Base-by-base conservation (phyloP, 2,113 vertebrate genomes). In the Leucopsar rothschildi region DNA sequence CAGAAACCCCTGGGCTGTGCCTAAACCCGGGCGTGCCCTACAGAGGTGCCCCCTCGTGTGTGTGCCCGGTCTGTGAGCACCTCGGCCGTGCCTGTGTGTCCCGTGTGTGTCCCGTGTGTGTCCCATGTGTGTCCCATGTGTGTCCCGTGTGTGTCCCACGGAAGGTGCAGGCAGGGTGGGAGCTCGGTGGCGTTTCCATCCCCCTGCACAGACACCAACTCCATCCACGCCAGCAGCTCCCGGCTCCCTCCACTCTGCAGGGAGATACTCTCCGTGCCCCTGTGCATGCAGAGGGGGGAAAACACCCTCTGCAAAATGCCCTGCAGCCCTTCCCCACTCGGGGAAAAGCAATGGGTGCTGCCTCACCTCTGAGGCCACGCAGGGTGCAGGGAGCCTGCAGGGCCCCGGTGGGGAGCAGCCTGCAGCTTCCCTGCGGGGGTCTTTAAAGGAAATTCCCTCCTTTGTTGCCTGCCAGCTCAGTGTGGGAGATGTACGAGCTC, bases 281-380 rank as follows among this genome's bases (percentile, higher is more conserved):
- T 8, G 4, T 0, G 15, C 5, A 0, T 0, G 31, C 3, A 1
- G 16, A 63, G 12, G 53, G 23, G 23, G 31, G 8, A 11, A 47
- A 85, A 60, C 0, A 2, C 1, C 10, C 50, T 2, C 65, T 4
- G 0, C 13, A 5, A 39, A 66, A 12, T 0, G 5, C 31, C 33
- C 35, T 3, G 2, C 55, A 33, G 28, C 64, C 4, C 35, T 44
- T n/a, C 22, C 56, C 25, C 1, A 0, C 27, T 0, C 0, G 27
- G 40, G 63, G 24, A 1, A 1, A 8, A 23, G 11, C 49, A 17
- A 0, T 0, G 37, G 35, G 6, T 5, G 45, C 33, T 18, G 15
- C 19, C 17, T 17, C 17, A 1, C 27, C 42, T 27, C 69, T 0
- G 5, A 24, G 82, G 50, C 28, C 1, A 0, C 1, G 10, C 10